phyloP scores from a whole-genome alignment of 2,888 invertebrate species.

The Molanna angustata region DNA sequence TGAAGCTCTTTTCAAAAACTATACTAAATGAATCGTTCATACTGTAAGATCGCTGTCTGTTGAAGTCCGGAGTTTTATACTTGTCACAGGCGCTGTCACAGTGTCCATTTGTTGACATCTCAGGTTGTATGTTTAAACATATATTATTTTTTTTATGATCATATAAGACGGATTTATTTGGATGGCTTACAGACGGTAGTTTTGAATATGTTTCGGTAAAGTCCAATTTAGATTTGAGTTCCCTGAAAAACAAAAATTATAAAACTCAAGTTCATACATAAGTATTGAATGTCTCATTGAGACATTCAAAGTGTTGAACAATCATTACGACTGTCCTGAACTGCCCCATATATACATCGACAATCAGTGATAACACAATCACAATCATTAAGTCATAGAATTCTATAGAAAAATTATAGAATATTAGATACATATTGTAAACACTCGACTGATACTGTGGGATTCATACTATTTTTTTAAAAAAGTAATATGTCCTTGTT shows the following conservation, averaged over 20 bases:
- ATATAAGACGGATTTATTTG: conserved; percentile 2
- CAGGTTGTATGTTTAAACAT: conserved; percentile 16
- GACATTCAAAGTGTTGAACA: too few species aligned
- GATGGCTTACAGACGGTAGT: conserved; percentile 9
- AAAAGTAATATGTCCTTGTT: too few species aligned
- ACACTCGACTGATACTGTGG: too few species aligned
- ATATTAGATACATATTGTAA: too few species aligned
- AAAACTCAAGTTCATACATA: too few species aligned
- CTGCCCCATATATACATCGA: too few species aligned
- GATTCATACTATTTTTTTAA: too few species aligned
- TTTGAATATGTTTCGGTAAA: conserved; percentile 28
- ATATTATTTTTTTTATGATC: conserved; percentile 13
- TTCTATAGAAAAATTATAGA: too few species aligned
- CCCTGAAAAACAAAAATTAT: conserved; percentile 28
- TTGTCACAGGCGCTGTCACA: conserved; percentile 39
- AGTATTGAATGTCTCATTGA: too few species aligned
- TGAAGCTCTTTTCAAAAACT: conserved; percentile 45
- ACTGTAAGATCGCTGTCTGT: conserved; percentile 42
- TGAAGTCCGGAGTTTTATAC: conserved; percentile 6
- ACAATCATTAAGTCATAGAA: too few species aligned
- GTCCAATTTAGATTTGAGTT: conserved; percentile 21
- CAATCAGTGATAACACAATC: too few species aligned
- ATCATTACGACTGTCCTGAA: too few species aligned
- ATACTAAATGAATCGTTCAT: conserved; percentile 52
- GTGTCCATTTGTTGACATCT: conserved; percentile 41